Evolutionary conservation across 2,113 vertebrate genomes (phyloP), one percentile per base, ranked within the genome.

Genomic region (Chiloscyllium plagiosum): DNA sequence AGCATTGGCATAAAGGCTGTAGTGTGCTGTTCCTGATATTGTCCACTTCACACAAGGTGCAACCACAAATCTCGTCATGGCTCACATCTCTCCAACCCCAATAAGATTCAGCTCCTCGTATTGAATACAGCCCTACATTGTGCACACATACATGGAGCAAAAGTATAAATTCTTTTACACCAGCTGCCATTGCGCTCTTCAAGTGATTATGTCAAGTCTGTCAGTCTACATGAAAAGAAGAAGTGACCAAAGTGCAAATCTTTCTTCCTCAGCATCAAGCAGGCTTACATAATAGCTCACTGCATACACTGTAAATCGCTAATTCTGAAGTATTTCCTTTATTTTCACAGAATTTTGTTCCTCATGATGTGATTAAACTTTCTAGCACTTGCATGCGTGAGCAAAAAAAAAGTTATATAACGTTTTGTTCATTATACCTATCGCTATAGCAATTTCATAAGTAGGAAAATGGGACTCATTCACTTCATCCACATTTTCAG

Each of bases 291-390:
- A 83, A 4, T 13, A 37, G 76, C 2, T 89, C 86, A 12, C 50
- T 29, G 2, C 87, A 92, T 33, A 56, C n/a, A 33, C 52, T 92
- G 6, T 20, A 92, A 92, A 92, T 65, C 19, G 56, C n/a, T 65
- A 92, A n/a, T 89, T 29, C 86, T 29, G 26, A 89, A 89, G 61
- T 89, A 89, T 37, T 65, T 92, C n/a, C 78, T 66, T 92, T 33
- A n/a, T 33, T 92, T 92, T 92, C n/a, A 2, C 56, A 19, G 19
- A 33, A 37, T 66, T 66, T 15, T 66, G 33, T 66, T 92, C 13
- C 29, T 17, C 89, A 19, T 17, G n/a, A 66, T 20, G 56, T 6
- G 66, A 17, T 37, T 65, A n/a, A 66, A 92, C 17, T 4, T 66
- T 92, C 29, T 66, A 61, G 19, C 56, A 92, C 6, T 33, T n/a